These are phyloP conservation scores for Arbacia lixula DNA, from an alignment of 53 echinoderm and acorn worm species.

Conservation along the genomic window DNA sequence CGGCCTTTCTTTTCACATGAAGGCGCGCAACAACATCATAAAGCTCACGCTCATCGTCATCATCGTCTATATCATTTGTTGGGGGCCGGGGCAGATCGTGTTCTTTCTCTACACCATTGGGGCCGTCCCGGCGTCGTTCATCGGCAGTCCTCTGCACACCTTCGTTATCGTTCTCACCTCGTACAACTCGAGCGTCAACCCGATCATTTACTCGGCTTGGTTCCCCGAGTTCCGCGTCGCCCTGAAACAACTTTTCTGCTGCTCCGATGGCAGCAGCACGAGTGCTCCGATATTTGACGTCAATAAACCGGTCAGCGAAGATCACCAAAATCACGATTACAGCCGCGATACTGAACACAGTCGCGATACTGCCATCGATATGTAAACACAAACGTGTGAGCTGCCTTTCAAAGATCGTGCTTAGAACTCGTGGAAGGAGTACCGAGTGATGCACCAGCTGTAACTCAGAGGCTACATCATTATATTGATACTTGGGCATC, in stretches of 20 bases:
- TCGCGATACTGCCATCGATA: too few species aligned
- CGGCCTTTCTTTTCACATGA: slow-evolving; percentile 28
- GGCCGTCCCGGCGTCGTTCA: not conserved
- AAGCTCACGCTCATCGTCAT: slow-evolving; percentile 39
- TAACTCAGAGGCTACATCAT: too few species aligned
- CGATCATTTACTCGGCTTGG: slow-evolving; percentile 21
- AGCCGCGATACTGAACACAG: too few species aligned
- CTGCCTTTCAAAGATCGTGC: too few species aligned
- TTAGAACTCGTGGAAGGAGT: too few species aligned
- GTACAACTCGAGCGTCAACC: slow-evolving; percentile 38
- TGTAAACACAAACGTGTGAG: too few species aligned
- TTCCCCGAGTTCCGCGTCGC: slow-evolving; percentile 32
- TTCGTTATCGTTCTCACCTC: slow-evolving; percentile 35
- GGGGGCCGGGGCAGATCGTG: slow-evolving; percentile 24
- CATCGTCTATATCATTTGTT: slow-evolving; percentile 13
- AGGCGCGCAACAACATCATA: slow-evolving; percentile 23
- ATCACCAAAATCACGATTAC: too few species aligned
- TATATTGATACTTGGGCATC: too few species aligned
- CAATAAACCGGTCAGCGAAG: too few species aligned
- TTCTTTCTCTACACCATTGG: slow-evolving; percentile 38
- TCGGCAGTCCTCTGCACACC: slow-evolving; percentile 28
- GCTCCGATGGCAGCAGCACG: not conserved
- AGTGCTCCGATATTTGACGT: too few species aligned
- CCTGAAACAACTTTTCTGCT: slow-evolving; percentile 6
- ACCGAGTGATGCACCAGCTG: too few species aligned